Evolutionary conservation across 2,797 vertebrate genomes (phyloP), one percentile per base, ranked within the genome.

Genomic region (Cyclopterus lumpus): DNA sequence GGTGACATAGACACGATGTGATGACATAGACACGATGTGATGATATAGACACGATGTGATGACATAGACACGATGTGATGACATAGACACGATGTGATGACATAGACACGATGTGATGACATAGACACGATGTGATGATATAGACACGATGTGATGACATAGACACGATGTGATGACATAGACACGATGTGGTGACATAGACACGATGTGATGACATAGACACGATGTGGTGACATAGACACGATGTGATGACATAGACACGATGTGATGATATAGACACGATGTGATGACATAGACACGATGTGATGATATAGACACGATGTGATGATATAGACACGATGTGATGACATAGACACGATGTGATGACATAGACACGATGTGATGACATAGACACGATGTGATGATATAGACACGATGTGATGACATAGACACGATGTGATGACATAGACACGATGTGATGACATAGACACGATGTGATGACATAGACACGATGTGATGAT

Each of bases 201-300:
- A n/a, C n/a, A n/a, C n/a, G n/a, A n/a, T n/a, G n/a, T 6, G 7
- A 30, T 40, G 59, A 54, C 20, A 66, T 62, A 6, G 16, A 53
- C 61, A 30, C 59, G 60, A 57, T 84, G 48, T 73, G 57, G 51
- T n/a, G n/a, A n/a, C n/a, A n/a, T n/a, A n/a, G n/a, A n/a, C n/a
- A n/a, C n/a, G n/a, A n/a, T n/a, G n/a, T 6, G 7, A 30, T 40
- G 59, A 54, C 20, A 66, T 62, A 6, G 16, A 53, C 61, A 30
- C 59, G 60, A 57, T 84, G 48, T 6, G 7, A 30, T 40, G 59
- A 54, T 20, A 66, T 62, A 6, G 16, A 53, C 61, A 30, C 59
- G 60, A 57, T 84, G 48, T 73, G 57, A 51, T n/a, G n/a, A n/a
- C n/a, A n/a, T n/a, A n/a, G n/a, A n/a, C n/a, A n/a, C n/a, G n/a